Base-by-base conservation (phyloP, 2,888 invertebrate genomes). In the Junonia oenone region DNA sequence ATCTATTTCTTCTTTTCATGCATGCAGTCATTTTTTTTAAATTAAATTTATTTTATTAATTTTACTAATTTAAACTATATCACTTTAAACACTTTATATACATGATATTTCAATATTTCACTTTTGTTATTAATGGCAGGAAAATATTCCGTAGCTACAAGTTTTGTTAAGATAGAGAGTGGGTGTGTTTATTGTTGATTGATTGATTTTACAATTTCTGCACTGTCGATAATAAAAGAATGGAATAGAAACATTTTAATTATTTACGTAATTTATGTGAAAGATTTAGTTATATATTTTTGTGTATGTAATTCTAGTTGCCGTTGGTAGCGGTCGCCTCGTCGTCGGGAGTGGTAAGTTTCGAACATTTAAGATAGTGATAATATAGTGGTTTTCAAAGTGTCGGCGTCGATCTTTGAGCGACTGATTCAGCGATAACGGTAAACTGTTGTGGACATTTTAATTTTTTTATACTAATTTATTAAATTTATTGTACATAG, bases 271-370 rank as follows among this genome's bases (percentile, higher is more conserved):
- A 38, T 51, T 55, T 27, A 29, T 40, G 19, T 37, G 29, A 15
- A 50, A 50, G 6, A 37, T 15, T 45, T 48, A 26, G 47, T 52
- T 56, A 60, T 46, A 46, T 31, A 51, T 33, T 31, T 49, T 15
- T 56, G 50, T 57, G 55, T 57, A 61, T 64, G 40, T 66, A 73
- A 78, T 87, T 87, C 76, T 86, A 88, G 88, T 83, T 84, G 83
- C 77, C 67, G 83, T 52, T 58, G 63, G 56, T 48, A 63, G 63
- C 63, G 61, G 58, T 56, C 59, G 52, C 59, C 56, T 58, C 59
- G 55, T 58, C 67, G 40, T 58, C 68, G 45, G 63, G 75, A 68
- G 81, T 75, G 88, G 89, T 89, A 88, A 88, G 88, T 89, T 76
- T 61, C 76, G 63, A 60, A 61, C 76, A 69, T 71, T 84, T 83